phyloP scores from a whole-genome alignment of 2,113 vertebrate genomes.

The Cephalopholis sonnerati region DNA sequence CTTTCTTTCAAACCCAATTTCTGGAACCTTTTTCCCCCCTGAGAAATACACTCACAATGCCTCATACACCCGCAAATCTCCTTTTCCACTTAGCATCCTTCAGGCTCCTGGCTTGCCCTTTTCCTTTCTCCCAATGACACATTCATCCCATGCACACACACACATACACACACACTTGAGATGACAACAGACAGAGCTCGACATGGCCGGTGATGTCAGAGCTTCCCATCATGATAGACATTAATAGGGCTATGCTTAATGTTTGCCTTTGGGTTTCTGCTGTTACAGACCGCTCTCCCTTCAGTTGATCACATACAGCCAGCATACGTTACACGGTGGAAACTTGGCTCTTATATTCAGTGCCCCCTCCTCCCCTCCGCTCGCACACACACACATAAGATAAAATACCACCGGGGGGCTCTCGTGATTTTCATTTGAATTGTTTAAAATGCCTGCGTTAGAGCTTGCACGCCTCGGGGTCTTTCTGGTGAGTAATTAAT shows the following conservation, averaged over 20 bases:
- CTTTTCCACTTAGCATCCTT: constrained; percentile 24
- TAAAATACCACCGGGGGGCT: constrained; percentile 61
- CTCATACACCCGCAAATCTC: constrained; percentile 9
- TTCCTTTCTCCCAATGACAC: constrained; percentile 14
- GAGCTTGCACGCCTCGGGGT: constrained; percentile 73
- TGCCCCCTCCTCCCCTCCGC: too few relatives aligned
- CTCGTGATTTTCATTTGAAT: constrained; percentile 76
- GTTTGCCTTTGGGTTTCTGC: constrained; percentile 32
- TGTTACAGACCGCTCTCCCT: constrained; percentile 1
- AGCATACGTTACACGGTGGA: constrained; percentile 11
- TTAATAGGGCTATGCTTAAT: constrained; percentile 32
- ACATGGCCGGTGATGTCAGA: constrained; percentile 51
- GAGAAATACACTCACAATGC: not conserved
- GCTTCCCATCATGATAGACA: constrained; percentile 41
- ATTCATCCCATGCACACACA: constrained; percentile 19
- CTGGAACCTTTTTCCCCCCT: not conserved
- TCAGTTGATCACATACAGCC: constrained; percentile 36
- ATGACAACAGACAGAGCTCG: constrained; percentile 49
- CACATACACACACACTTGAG: constrained; percentile 12
- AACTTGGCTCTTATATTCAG: constrained; percentile 37
- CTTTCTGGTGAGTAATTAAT: constrained; percentile 84
- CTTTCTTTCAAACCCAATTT: constrained; percentile 41
- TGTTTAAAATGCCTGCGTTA: constrained; percentile 77
- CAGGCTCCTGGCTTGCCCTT: constrained; percentile 20
- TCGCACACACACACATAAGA: constrained; percentile 24